These are phyloP conservation scores for Erebia epiphron DNA, from an alignment of 2,888 invertebrate genomes.

Conservation along the genomic window DNA sequence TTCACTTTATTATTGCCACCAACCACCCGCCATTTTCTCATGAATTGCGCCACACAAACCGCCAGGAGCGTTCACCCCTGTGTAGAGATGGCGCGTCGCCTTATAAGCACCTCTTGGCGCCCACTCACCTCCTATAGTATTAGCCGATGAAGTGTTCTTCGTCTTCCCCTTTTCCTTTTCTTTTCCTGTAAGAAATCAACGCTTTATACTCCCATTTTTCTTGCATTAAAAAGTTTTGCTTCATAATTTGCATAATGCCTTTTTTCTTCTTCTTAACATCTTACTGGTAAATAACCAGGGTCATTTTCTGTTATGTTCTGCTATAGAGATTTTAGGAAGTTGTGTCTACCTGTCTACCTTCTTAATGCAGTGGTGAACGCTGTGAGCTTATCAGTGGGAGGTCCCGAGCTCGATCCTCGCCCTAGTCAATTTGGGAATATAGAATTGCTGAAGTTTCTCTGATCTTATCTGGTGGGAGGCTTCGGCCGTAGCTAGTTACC, in stretches of 20 bases:
- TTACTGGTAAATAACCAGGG: no score
- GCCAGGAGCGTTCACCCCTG: constrained; percentile 56
- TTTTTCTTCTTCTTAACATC: background rate
- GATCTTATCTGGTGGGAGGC: no score
- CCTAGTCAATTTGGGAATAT: no score
- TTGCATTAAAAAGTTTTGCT: constrained; percentile 6
- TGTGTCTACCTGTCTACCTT: no score
- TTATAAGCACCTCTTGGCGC: constrained; percentile 55
- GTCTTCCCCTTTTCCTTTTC: constrained; percentile 34
- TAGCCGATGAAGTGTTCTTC: constrained; percentile 53
- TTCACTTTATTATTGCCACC: background rate
- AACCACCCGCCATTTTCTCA: background rate
- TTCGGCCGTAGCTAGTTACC: no score
- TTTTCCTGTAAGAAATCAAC: constrained; percentile 30
- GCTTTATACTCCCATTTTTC: constrained; percentile 29
- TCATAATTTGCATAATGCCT: constrained; percentile 3
- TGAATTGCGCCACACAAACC: constrained; percentile 41
- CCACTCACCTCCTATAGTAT: constrained; percentile 58
- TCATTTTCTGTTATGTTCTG: no score
- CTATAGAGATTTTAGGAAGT: no score
- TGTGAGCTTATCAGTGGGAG: no score
- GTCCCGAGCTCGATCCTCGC: no score
- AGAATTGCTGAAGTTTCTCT: no score
- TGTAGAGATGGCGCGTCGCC: constrained; percentile 56
- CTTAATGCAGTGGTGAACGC: no score